A percentile compares a stretch with the other conserved stretches of the same genome.
Evolutionary conservation across 2,113 vertebrate genomes (phyloP).

Genomic region (Sigmodon hispidus): DNA sequence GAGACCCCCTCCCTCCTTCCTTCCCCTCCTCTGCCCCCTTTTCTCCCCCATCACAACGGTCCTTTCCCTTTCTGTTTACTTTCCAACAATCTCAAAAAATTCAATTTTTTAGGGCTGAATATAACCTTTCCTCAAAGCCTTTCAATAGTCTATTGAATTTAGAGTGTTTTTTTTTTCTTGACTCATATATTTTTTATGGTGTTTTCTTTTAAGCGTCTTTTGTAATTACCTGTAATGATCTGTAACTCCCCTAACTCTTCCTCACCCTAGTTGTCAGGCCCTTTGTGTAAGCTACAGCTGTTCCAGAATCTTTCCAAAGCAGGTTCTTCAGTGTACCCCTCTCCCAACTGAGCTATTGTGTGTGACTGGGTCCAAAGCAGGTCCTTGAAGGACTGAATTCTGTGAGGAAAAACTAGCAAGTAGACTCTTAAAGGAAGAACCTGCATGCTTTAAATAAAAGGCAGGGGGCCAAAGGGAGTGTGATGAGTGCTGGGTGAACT

Average conservation of each 20-base stretch:
- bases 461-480: not conserved
- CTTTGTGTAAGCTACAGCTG: not conserved
- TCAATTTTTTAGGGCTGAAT: not conserved
- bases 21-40: no score
- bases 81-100: not conserved
- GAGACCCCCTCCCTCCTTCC: not conserved
- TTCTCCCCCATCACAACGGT: not conserved
- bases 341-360: slow-evolving; percentile 91
- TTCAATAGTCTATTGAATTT: not conserved
- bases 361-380: slow-evolving; percentile 24
- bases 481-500: not conserved
- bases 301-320: not conserved
- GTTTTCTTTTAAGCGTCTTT: not conserved
- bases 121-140: not conserved
- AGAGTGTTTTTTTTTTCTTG: not conserved
- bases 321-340: slow-evolving; percentile 90
- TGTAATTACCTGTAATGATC: not conserved
- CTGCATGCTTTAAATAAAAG: not conserved
- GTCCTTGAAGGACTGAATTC: not conserved
- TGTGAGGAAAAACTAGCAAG: not conserved
- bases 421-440: not conserved
- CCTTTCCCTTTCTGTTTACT: not conserved
- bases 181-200: no score
- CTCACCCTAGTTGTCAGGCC: not conserved
- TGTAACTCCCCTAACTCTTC: not conserved